Base-by-base conservation (phyloP, 2,113 vertebrate species). In the Agapornis roseicollis region DNA sequence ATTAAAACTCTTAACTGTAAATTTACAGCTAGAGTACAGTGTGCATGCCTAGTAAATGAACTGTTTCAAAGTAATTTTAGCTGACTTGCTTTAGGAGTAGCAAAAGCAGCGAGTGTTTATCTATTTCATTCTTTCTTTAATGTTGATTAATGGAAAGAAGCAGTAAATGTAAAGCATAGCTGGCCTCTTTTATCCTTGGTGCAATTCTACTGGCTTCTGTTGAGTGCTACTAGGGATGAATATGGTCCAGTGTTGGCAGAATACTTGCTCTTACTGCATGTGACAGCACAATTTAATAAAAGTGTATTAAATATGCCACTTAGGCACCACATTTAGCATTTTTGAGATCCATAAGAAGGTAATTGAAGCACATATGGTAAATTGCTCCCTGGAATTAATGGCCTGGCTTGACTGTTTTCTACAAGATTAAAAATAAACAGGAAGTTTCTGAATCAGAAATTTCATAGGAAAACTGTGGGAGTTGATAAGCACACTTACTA, bases 361-460 rank as follows among this genome's bases (percentile, higher is more conserved):
- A 0, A 4, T 88, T 29, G 56, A 95, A 93, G 68, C 89, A 80
- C 49, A 53, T 85, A 56, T 17, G 15, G 70, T 87, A 95, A 95
- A 86, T 93, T 80, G 78, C 74, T 96, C 61, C n/a, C 65, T 89
- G 42, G 61, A 88, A 80, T 95, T 90, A 91, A 73, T 73, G n/a
- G 69, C 63, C 86, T 89, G 29, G 31, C 80, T 92, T 91, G 86
- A 91, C 91, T 77, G 64, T 91, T 95, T 78, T 68, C 84, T 93
- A 72, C 78, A 66, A 87, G 64, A 93, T 97, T 93, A 79, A 66
- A 95, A 97, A 91, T 86, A 94, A 94, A 28, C 71, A 90, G 52
- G 50, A 83, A 93, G 71, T 86, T 96, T 93, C 88, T 88, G 60
- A 94, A 95, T 86, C 33, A 64, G 70, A 56, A 89, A 73, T 95